Percentiles rank a stretch among this genome's conserved stretches.
Evolutionary conservation across 2,888 invertebrate genomes (phyloP).

Genomic region (Machimus rusticus): DNA sequence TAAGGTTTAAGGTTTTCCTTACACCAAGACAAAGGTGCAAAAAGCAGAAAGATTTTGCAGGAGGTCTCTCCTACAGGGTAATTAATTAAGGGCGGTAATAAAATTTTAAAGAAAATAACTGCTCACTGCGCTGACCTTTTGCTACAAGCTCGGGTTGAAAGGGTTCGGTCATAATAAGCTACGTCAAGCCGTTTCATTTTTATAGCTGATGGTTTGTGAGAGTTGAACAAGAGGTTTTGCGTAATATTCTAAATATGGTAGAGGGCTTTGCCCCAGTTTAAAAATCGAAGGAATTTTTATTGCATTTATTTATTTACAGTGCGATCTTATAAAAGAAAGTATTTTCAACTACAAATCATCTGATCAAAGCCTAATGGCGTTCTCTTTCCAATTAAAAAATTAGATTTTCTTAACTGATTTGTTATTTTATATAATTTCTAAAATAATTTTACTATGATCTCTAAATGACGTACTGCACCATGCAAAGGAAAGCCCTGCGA

Average conservation of each 20-base stretch:
- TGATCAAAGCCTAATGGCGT: conserved; percentile 31
- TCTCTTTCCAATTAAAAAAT: background rate
- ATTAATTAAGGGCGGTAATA: conserved; percentile 26
- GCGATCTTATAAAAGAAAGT: background rate
- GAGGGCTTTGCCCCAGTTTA: background rate
- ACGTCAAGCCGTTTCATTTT: background rate
- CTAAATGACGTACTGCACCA: background rate
- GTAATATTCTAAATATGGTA: background rate
- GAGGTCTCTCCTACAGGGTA: background rate
- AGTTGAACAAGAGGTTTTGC: background rate
- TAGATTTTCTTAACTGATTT: background rate
- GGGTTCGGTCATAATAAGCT: background rate
- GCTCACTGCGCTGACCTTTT: background rate
- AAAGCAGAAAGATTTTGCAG: background rate
- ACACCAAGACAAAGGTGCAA: background rate
- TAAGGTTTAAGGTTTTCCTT: background rate
- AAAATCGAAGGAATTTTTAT: background rate
- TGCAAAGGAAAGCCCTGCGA: background rate
- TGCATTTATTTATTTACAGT: background rate
- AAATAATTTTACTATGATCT: background rate
- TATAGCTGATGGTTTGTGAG: background rate
- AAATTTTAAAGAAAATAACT: conserved; percentile 3
- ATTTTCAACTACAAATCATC: background rate
- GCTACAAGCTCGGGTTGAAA: background rate
- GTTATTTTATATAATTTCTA: background rate